phyloP scores from a whole-genome alignment of 1,140 invertebrate species.

The Tribolium madens region DNA sequence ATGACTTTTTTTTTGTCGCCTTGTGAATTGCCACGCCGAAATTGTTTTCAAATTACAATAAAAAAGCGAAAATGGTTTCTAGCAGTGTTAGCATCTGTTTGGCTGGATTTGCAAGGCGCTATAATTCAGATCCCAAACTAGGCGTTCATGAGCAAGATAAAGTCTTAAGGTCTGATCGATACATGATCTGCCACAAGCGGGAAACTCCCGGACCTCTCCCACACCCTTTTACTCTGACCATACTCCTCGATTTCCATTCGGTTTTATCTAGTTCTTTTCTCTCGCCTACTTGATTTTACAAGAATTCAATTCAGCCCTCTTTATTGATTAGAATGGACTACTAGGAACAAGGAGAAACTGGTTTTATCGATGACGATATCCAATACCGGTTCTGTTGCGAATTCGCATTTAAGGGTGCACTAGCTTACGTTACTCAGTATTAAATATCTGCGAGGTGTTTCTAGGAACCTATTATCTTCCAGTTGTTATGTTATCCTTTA shows the following conservation, averaged over 20 bases:
- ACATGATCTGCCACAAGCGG: slow-evolving; percentile 28
- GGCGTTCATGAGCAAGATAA: slow-evolving; percentile 26
- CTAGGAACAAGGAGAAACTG: slow-evolving; percentile 32
- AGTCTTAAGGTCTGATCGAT: slow-evolving; percentile 34
- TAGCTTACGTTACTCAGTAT: background rate
- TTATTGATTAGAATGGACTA: slow-evolving; percentile 34
- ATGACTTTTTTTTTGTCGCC: no score
- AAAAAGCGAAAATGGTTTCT: background rate
- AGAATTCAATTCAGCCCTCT: slow-evolving; percentile 34
- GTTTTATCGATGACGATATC: slow-evolving; percentile 25
- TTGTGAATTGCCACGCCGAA: background rate
- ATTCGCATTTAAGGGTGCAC: background rate
- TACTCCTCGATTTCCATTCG: slow-evolving; percentile 38
- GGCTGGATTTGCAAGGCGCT: slow-evolving; percentile 3
- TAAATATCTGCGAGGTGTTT: slow-evolving; percentile 23
- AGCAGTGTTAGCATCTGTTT: background rate
- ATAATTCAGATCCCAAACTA: slow-evolving; percentile 10
- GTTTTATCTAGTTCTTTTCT: slow-evolving; percentile 36
- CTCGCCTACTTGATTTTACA: slow-evolving; percentile 38
- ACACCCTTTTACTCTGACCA: slow-evolving; percentile 22
- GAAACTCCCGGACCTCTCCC: slow-evolving; percentile 17
- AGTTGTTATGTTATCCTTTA: background rate
- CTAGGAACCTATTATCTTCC: slow-evolving; percentile 1
- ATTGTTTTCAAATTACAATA: no score
- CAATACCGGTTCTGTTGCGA: slow-evolving; percentile 22